Evolutionary conservation across 2,888 invertebrate species (phyloP).

Genomic region (Marasmarcha lunaedactyla): DNA sequence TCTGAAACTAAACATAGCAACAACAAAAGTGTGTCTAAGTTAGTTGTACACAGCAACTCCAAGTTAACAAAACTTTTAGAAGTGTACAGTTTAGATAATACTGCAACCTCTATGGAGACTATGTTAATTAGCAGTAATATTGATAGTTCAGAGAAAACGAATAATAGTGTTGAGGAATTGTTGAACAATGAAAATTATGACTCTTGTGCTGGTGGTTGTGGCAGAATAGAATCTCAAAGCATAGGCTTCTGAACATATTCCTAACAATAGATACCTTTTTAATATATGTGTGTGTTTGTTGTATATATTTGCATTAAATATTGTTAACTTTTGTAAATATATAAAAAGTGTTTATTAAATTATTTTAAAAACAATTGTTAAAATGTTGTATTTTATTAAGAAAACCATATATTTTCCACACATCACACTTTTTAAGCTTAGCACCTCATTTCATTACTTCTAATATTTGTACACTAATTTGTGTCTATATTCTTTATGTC

Average conservation of each 20-base stretch:
- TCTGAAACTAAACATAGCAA: constrained; percentile 28
- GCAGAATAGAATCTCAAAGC: constrained; percentile 34
- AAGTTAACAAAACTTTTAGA: constrained; percentile 17
- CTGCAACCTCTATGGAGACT: background rate
- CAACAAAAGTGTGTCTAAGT: constrained; percentile 14
- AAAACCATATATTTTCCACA: background rate
- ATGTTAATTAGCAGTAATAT: background rate
- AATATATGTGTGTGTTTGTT: too few species aligned
- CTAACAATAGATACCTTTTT: too few species aligned
- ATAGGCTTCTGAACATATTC: constrained; percentile 33
- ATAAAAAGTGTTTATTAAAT: constrained; percentile 10
- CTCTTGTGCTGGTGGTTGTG: constrained; percentile 42
- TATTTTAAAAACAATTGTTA: constrained; percentile 13
- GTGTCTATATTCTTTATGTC: too few species aligned
- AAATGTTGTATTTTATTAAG: constrained; percentile 9
- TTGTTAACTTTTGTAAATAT: constrained; percentile 1
- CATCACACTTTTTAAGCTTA: too few species aligned
- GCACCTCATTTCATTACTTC: too few species aligned
- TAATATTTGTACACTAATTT: too few species aligned
- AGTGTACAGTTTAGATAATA: constrained; percentile 32
- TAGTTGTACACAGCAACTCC: constrained; percentile 22
- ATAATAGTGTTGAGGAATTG: constrained; percentile 24
- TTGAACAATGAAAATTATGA: constrained; percentile 25
- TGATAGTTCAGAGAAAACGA: constrained; percentile 7
- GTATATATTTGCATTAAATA: too few species aligned